Conservation (phyloP, 2,113 vertebrate genomes). For the Arvicanthis niloticus region DNA sequence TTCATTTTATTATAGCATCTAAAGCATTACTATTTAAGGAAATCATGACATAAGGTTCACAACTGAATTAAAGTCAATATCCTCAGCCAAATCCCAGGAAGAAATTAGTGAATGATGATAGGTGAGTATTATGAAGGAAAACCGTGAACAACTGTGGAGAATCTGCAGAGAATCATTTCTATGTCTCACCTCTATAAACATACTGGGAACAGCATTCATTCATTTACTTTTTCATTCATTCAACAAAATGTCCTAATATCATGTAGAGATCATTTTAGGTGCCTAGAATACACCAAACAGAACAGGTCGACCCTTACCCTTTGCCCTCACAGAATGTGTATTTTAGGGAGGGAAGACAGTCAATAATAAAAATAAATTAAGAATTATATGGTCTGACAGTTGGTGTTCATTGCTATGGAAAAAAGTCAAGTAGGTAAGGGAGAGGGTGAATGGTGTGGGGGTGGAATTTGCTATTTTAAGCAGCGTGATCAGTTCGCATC, state of each 20-base stretch:
- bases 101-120: conserved; percentile 58
- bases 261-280: conserved; percentile 41
- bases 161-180: conserved; percentile 19
- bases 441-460: not conserved
- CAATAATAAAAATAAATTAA: conserved; percentile 58
- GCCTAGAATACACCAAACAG: not conserved
- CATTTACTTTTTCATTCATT: conserved; percentile 40
- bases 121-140: conserved; percentile 8
- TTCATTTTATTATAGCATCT: conserved; percentile 71
- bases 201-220: not conserved
- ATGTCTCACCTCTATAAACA: not conserved
- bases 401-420: conserved; percentile 55
- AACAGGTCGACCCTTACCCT: conserved; percentile 18
- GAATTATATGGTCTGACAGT: conserved; percentile 13
- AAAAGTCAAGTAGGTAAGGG: conserved; percentile 64
- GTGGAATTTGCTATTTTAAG: conserved; percentile 73
- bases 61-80: conserved; percentile 71
- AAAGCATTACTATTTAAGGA: conserved; percentile 77
- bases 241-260: not conserved
- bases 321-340: conserved; percentile 9
- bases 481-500: conserved; percentile 67
- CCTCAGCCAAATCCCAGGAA: conserved; percentile 59
- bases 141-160: conserved; percentile 1
- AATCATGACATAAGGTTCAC: conserved; percentile 78
- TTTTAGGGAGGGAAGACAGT: not conserved